Conservation (phyloP, 2,888 invertebrate genomes). For the Unio delphinus region DNA sequence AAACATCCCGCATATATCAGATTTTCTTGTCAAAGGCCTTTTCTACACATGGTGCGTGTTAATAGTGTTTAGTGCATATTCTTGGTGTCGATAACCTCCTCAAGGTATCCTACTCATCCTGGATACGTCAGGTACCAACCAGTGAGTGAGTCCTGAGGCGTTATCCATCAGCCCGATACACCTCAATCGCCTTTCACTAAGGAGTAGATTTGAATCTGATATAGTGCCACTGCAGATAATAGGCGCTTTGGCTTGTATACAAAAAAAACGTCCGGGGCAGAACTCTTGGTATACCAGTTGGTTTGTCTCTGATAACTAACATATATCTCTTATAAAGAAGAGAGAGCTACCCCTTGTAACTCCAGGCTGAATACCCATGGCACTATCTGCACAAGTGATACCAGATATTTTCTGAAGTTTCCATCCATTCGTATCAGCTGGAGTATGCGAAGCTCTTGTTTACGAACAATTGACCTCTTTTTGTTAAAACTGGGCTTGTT, state of each 20-base stretch:
- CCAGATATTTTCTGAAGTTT: too few species aligned
- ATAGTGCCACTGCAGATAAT: not conserved
- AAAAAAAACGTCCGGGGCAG: not conserved
- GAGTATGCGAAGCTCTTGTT: too few species aligned
- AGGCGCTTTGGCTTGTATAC: not conserved
- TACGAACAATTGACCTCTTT: too few species aligned
- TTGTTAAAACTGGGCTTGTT: too few species aligned
- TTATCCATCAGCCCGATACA: not conserved
- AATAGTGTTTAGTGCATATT: not conserved
- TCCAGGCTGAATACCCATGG: too few species aligned
- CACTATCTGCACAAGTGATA: too few species aligned
- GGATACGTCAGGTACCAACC: not conserved
- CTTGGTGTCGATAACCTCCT: not conserved
- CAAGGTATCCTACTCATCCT: not conserved
- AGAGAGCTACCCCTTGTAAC: not conserved
- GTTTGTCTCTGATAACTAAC: not conserved
- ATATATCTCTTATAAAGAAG: not conserved
- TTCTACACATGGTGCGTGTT: not conserved
- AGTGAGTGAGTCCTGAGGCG: not conserved
- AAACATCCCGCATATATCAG: not conserved
- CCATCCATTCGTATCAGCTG: too few species aligned
- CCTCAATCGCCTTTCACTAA: not conserved
- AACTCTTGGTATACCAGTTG: not conserved
- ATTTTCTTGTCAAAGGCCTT: slow-evolving; percentile 1
- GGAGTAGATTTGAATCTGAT: not conserved